Evolutionary conservation across 64 coral and sea anemone species (phyloP).

Genomic region (Pocillopora verrucosa): DNA sequence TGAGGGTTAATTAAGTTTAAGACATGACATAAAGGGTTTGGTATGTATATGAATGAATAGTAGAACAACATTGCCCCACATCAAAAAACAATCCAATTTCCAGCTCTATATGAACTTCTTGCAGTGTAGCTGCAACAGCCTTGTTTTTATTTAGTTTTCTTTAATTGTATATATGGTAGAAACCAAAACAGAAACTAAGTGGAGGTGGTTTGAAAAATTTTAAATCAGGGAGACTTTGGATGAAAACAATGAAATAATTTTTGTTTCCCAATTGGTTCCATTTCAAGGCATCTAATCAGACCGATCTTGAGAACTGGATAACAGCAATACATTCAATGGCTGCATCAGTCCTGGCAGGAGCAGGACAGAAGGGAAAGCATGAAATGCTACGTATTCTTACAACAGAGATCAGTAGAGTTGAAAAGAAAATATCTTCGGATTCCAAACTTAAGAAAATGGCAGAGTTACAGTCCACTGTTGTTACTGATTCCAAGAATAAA

Average conservation of each 20-base stretch:
- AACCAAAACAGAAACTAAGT: no score
- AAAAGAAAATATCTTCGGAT: constrained; percentile 86
- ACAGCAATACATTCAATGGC: constrained; percentile 89
- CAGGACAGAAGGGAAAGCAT: constrained; percentile 73
- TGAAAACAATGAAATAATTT: not conserved
- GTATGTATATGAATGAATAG: no score
- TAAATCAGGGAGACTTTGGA: not conserved
- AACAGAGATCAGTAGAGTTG: constrained; percentile 51
- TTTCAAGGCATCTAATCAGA: constrained; percentile 81
- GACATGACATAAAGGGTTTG: no score
- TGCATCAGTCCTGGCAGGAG: constrained; percentile 68
- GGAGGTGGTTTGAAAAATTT: no score
- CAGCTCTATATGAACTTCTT: no score
- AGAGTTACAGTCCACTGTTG: constrained; percentile 94
- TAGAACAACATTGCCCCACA: no score
- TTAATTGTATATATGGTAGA: no score
- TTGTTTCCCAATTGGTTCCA: not conserved
- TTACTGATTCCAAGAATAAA: constrained; percentile 91
- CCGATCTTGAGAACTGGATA: constrained; percentile 93
- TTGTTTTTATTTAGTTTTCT: no score
- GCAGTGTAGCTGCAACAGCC: no score
- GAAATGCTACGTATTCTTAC: constrained; percentile 73
- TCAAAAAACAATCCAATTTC: no score
- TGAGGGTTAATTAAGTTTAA: no score
- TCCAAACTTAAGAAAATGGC: constrained; percentile 99